Evolutionary conservation across 1,140 invertebrate genomes (phyloP), one percentile per base, ranked within the genome.

Genomic region (Bombus picipes): DNA sequence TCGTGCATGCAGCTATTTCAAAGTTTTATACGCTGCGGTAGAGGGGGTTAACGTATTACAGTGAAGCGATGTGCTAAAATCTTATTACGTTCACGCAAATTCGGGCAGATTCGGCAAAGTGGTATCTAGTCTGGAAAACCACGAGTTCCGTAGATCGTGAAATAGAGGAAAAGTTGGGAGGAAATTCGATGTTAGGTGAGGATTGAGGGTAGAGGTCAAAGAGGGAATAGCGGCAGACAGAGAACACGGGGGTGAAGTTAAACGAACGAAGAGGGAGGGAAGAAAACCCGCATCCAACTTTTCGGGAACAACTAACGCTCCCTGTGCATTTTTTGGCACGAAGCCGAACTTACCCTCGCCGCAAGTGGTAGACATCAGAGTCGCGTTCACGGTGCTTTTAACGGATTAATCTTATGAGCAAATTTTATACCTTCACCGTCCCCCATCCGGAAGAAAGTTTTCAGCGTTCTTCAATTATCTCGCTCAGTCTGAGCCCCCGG

Each of bases 391-490:
- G 59, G 77, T 78, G 89, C 88, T 84, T 85, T 89, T 85, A 90
- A 86, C 88, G 82, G 83, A 90, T 91, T 90, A 91, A 89, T 89
- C 77, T 87, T 75, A 62, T 70, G 70, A 68, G 39, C 43, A 65
- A 86, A 86, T 89, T 86, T 86, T 86, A 76, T 78, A 81, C 83
- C 87, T 83, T 74, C 37, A 3, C 57, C 6, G 22, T 70, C 28
- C 39, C 15, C 47, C 6, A 53, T 22, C 6, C 13, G 34, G 13
- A 65, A 79, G 43, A 73, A 88, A 87, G 71, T 86, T 87, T 57
- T 66, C 25, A 9, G 39, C 62, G 70, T 79, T 79, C 87, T 75
- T 88, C 68, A 83, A 87, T 88, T 88, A 83, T 83, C 68, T 81
- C 74, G 47, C 41, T 65, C 37, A 41, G 8, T 65, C 76, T 68